Evolutionary conservation across 1,140 invertebrate genomes (phyloP), one percentile per base, ranked within the genome.

Genomic region (Drosophila sechellia): DNA sequence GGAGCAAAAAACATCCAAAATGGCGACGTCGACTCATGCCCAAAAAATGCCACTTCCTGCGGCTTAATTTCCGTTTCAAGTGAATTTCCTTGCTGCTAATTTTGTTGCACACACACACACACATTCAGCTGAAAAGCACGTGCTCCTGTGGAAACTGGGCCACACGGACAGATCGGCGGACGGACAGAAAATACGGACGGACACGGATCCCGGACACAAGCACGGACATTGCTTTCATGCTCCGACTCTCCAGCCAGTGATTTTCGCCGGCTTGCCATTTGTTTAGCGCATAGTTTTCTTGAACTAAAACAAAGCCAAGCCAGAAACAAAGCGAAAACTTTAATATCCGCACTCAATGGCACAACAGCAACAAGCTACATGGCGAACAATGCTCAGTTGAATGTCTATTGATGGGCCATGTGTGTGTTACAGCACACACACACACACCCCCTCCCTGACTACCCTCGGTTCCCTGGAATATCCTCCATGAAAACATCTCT

Each of bases 51-150:
- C 75, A 77, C 79, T 79, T 86, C 66, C 84, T 72, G 83, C 63
- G 75, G 81, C 84, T 87, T 86, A 86, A 86, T 86, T 87, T 86
- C 81, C 83, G 83, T 77, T 87, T 87, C 83, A 76, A 86, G 79
- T 87, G 84, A 86, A 87, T 79, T 86, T 81, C 78, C 76, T 83
- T 83, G 83, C 71, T 64, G 84, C 79, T 87, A 87, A 86, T 89
- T 86, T 77, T 50, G 83, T 79, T 86, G 83, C 73, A 64, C 66
- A 71, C 40, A 69, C 79, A 73, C 12, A n/a, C n/a, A 37, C 8
- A 37, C 35, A 37, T 52, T 77, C 25, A n/a, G 13, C 17, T 13
- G 42, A 49, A 48, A 45, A 60, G 59, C 56, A 81, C 59, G 55
- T 79, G 77, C 72, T 73, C 45, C 37, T 58, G 58, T 54, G 42